Evolutionary conservation across 2,113 vertebrate species (phyloP).

Genomic region (Rhinolophus ferrumequinum): DNA sequence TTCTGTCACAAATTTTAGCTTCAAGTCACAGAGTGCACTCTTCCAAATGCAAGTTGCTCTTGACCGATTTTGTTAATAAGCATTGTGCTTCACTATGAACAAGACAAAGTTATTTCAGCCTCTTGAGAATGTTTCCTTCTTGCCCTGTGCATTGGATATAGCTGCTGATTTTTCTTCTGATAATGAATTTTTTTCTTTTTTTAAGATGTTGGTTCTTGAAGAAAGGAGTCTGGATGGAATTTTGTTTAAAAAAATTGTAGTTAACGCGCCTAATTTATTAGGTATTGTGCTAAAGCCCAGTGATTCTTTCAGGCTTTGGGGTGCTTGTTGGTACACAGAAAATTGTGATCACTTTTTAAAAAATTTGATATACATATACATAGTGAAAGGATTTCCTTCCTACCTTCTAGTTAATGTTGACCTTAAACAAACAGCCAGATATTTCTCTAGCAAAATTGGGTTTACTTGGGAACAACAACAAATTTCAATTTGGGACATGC

Average conservation of each 20-base stretch:
- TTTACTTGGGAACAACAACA: background rate
- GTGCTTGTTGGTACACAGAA: background rate
- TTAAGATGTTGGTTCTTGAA: background rate
- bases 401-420: background rate
- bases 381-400: background rate
- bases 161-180: background rate
- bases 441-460: background rate
- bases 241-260: background rate
- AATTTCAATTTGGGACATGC: background rate
- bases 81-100: background rate
- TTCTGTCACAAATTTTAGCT: slow-evolving; percentile 19
- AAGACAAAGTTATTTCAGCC: background rate
- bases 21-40: background rate
- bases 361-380: background rate
- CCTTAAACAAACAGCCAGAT: background rate
- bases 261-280: background rate
- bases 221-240: background rate
- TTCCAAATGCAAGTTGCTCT: slow-evolving; percentile 21
- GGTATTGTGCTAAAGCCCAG: background rate
- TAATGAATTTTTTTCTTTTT: background rate
- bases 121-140: background rate
- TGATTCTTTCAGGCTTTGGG: background rate
- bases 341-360: background rate
- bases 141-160: slow-evolving; percentile 1
- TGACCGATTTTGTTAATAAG: slow-evolving; percentile 32